These are phyloP conservation scores for Ammospiza nelsoni DNA, from an alignment of 2,113 vertebrate genomes.

Conservation along the genomic window DNA sequence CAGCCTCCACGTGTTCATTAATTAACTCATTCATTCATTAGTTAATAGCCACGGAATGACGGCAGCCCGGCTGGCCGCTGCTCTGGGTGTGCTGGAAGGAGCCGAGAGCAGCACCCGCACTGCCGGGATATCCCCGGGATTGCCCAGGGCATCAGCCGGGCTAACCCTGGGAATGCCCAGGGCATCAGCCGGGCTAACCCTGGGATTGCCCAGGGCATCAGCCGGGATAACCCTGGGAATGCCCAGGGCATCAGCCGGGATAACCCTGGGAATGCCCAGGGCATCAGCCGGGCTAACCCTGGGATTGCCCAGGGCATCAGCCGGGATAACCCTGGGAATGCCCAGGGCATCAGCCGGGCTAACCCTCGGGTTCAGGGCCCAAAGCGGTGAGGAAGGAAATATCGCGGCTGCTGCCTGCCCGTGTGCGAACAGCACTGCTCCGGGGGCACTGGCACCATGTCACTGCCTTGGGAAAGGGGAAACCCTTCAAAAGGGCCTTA, in stretches of 20 bases:
- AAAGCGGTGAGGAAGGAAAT: accelerated
- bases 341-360: too few species aligned
- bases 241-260: background rate
- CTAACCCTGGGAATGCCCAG: too few species aligned
- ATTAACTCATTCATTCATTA: background rate
- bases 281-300: background rate
- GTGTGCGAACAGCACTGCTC: background rate
- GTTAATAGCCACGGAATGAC: background rate
- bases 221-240: background rate
- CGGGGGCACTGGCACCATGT: accelerated
- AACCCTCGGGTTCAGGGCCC: accelerated
- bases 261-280: too few species aligned
- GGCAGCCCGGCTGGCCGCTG: background rate
- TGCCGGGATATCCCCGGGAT: accelerated
- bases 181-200: background rate
- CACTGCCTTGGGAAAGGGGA: background rate
- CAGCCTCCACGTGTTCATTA: background rate
- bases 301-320: too few species aligned
- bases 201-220: too few species aligned
- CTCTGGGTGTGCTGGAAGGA: accelerated
- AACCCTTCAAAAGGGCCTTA: background rate
- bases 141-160: background rate
- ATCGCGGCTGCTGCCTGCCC: background rate
- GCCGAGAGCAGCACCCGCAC: background rate
- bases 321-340: background rate